Conservation (phyloP, 2,797 vertebrate species). For the Tinamus major region DNA sequence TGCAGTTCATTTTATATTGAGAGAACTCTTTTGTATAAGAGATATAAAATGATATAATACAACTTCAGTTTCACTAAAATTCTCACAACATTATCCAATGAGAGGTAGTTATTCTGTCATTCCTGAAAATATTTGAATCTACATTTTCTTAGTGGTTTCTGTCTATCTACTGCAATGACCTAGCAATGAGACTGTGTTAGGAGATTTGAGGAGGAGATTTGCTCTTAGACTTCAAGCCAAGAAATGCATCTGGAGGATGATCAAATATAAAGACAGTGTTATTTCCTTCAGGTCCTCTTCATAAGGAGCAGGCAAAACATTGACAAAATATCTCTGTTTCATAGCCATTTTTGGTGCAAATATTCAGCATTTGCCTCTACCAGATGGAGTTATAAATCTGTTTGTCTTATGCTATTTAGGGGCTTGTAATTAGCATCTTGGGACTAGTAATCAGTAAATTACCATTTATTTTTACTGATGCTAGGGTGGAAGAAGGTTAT, state of each 20-base stretch:
- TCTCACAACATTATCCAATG: neutral
- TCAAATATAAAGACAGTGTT: neutral
- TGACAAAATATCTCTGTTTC: neutral
- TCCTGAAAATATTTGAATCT: neutral
- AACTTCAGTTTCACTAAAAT: neutral
- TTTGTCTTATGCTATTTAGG: neutral
- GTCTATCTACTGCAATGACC: neutral
- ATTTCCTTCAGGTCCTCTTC: constrained; percentile 33
- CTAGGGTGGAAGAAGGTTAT: neutral
- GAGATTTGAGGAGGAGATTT: neutral
- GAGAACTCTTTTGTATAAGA: neutral
- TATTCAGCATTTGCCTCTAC: neutral
- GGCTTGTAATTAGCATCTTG: neutral
- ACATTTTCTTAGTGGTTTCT: neutral
- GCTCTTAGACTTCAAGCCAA: constrained; percentile 16
- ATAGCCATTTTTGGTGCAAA: neutral
- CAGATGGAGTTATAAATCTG: neutral
- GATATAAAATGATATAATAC: neutral
- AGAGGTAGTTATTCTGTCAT: neutral
- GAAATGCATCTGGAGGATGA: neutral
- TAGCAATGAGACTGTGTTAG: neutral
- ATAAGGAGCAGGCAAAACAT: neutral
- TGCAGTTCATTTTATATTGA: neutral
- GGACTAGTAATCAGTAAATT: neutral
- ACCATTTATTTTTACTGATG: neutral